Conservation (phyloP, 1,140 invertebrate genomes). For the Cepaea nemoralis region DNA sequence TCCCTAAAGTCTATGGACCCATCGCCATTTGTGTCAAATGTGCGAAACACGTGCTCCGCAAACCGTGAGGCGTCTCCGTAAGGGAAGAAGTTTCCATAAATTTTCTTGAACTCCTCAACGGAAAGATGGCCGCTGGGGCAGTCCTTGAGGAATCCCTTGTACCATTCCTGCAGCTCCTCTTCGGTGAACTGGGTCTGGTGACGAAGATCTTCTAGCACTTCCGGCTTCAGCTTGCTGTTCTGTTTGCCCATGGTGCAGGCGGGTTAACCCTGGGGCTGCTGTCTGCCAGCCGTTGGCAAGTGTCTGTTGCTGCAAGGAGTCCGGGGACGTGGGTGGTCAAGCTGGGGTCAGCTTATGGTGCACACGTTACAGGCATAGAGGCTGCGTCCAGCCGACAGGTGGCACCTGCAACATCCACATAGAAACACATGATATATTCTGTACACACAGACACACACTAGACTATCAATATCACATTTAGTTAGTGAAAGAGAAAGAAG, state of each 20-base stretch:
- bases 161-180: constrained; percentile 99
- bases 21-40: constrained; percentile 97
- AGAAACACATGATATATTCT: no score
- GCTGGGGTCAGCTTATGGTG: background rate
- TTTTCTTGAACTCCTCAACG: constrained; percentile 98
- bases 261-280: background rate
- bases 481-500: background rate
- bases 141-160: constrained; percentile 97
- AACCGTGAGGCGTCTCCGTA: constrained; percentile 99
- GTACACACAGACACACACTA: no score
- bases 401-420: no score
- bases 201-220: constrained; percentile 94
- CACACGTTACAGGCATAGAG: no score
- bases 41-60: constrained; percentile 98
- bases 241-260: constrained; percentile 91
- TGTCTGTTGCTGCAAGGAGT: background rate
- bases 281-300: background rate
- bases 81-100: constrained; percentile 98
- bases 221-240: constrained; percentile 97
- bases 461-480: no score
- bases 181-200: constrained; percentile 98
- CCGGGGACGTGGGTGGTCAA: background rate
- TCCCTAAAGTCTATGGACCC: constrained; percentile 98
- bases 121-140: constrained; percentile 95
- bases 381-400: no score